These are phyloP conservation scores for Pyrgus malvae DNA, from an alignment of 2,888 invertebrate genomes.

Conservation along the genomic window DNA sequence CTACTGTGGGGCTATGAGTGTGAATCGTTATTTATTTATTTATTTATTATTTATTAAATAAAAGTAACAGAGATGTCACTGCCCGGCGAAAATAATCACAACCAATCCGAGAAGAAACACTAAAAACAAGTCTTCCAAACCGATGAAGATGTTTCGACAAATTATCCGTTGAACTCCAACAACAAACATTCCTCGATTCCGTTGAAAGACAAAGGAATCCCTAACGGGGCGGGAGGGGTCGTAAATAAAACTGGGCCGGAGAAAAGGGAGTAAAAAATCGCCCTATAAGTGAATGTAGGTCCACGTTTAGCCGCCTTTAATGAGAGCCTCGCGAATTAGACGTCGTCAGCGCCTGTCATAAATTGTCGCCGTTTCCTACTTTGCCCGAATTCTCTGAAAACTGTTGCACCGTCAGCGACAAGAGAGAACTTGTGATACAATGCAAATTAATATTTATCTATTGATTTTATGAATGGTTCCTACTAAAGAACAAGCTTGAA, in stretches of 20 bases:
- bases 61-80: too few relatives aligned
- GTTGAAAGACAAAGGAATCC: constrained; percentile 30
- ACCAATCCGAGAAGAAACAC: background rate
- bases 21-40: too few relatives aligned
- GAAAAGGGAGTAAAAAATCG: constrained; percentile 50
- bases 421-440: too few relatives aligned
- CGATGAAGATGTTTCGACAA: constrained; percentile 1
- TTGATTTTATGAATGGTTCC: too few relatives aligned
- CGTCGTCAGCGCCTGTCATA: constrained; percentile 69
- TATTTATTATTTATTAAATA: too few relatives aligned
- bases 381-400: constrained; percentile 28
- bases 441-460: too few relatives aligned
- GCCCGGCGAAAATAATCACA: too few relatives aligned
- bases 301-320: constrained; percentile 67
- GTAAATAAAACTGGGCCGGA: constrained; percentile 35
- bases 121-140: background rate
- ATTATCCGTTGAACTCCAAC: background rate
- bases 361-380: constrained; percentile 65
- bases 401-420: background rate
- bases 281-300: constrained; percentile 70
- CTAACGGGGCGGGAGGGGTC: constrained; percentile 27
- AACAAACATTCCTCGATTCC: background rate
- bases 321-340: constrained; percentile 70
- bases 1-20: too few relatives aligned
- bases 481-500: too few relatives aligned